These are phyloP conservation scores for Dichetophora obliterata DNA, from an alignment of 2,888 invertebrate genomes.

Conservation along the genomic window DNA sequence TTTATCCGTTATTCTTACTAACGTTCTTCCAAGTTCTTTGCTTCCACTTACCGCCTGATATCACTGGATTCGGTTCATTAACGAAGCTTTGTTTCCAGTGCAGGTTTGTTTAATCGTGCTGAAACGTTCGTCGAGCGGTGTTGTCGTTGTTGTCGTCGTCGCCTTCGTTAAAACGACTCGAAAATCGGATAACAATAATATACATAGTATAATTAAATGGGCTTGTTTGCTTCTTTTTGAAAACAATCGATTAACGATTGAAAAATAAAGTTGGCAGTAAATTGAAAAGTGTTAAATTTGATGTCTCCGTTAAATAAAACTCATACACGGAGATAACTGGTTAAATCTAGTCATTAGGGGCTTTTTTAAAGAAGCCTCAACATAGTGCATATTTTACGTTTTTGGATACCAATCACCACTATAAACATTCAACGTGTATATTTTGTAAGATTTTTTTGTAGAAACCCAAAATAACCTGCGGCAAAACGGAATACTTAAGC, in stretches of 20 bases:
- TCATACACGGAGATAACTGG: no score
- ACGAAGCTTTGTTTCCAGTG: constrained; percentile 14
- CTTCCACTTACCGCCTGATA: constrained; percentile 21
- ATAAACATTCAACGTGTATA: not conserved
- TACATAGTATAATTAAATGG: no score
- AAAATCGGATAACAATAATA: constrained; percentile 10
- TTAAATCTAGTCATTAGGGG: no score
- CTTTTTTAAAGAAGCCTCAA: no score
- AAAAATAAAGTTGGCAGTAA: no score
- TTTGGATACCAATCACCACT: not conserved
- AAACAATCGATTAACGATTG: no score
- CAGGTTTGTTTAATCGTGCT: constrained; percentile 52
- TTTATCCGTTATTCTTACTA: not conserved
- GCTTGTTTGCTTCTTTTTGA: no score
- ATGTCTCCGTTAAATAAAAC: no score
- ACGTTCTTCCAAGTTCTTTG: constrained; percentile 4
- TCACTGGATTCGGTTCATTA: constrained; percentile 27
- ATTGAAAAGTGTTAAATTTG: no score
- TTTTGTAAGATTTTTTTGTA: not conserved
- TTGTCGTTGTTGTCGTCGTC: constrained; percentile 35
- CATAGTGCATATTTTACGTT: no score
- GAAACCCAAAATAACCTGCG: constrained; percentile 53
- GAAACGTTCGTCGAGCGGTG: constrained; percentile 51
- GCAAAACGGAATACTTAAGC: constrained; percentile 64
- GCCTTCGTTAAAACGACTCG: not conserved